phyloP scores from a whole-genome alignment of 2,888 invertebrate genomes.

The Melinaea marsaeus region DNA sequence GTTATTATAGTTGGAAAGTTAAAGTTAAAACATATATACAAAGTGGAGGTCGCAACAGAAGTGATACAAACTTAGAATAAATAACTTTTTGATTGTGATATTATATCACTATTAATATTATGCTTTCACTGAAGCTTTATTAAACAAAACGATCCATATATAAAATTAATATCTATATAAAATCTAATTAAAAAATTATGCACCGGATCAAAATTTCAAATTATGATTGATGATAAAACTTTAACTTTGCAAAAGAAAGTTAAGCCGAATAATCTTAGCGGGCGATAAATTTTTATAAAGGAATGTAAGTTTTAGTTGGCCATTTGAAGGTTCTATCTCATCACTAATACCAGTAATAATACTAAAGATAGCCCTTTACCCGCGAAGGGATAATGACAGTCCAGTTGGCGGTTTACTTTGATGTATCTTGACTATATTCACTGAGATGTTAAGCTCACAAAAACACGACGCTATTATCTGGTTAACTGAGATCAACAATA shows the following conservation, averaged over 20 bases:
- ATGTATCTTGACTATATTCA: constrained; percentile 19
- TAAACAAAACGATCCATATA: too few species aligned
- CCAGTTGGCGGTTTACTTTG: constrained; percentile 22
- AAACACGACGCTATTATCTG: neutral
- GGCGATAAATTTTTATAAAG: neutral
- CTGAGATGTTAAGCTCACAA: neutral
- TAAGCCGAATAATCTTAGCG: neutral
- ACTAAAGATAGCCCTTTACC: constrained; percentile 22
- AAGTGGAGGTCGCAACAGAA: too few species aligned
- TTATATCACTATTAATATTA: too few species aligned
- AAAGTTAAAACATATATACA: too few species aligned
- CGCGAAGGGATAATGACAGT: constrained; percentile 29
- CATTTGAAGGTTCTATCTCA: constrained; percentile 1
- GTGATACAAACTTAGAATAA: too few species aligned
- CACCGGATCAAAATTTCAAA: neutral
- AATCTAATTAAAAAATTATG: too few species aligned
- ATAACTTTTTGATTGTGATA: too few species aligned
- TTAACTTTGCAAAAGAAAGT: neutral
- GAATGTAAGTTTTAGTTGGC: constrained; percentile 5
- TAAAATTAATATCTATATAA: too few species aligned
- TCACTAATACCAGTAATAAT: constrained; percentile 23
- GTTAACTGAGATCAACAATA: too few species aligned
- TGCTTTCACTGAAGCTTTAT: too few species aligned
- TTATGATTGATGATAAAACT: neutral
- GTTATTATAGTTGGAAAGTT: too few species aligned